These are phyloP conservation scores for Eupeodes latifasciatus DNA, from an alignment of 2,888 invertebrate species.

Conservation along the genomic window DNA sequence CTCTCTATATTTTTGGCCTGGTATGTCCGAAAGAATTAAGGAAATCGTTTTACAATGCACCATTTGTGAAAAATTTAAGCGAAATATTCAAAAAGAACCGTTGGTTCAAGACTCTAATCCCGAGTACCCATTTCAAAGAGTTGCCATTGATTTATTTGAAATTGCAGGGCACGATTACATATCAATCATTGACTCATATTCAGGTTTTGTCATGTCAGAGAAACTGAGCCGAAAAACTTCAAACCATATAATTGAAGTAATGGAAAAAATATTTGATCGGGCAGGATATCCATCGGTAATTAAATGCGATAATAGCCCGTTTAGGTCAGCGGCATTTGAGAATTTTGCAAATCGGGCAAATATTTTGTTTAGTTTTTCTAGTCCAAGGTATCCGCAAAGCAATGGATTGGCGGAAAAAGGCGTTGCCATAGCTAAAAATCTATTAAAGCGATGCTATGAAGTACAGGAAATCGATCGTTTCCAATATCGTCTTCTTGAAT, in stretches of 20 bases:
- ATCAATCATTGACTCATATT: constrained; percentile 40
- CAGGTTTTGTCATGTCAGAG: constrained; percentile 3
- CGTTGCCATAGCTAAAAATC: constrained; percentile 25
- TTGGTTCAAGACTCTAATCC: constrained; percentile 21
- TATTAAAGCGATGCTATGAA: constrained; percentile 38
- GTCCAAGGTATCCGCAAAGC: constrained; percentile 19
- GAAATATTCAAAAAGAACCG: constrained; percentile 43
- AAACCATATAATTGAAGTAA: constrained; percentile 9
- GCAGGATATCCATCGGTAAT: constrained; percentile 29
- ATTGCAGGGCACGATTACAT: constrained; percentile 58
- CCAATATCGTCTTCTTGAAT: constrained; percentile 38
- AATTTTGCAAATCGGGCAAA: constrained; percentile 21
- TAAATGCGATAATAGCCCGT: constrained; percentile 21
- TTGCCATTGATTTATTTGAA: constrained; percentile 55
- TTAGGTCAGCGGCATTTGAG: constrained; percentile 12
- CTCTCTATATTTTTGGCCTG: constrained; percentile 35
- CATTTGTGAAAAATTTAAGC: constrained; percentile 46
- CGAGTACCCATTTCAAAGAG: constrained; percentile 37
- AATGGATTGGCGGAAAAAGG: constrained; percentile 21
- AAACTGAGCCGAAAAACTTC: constrained; percentile 8
- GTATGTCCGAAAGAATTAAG: constrained; percentile 32
- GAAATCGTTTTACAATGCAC: constrained; percentile 23
- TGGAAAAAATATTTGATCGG: constrained; percentile 1
- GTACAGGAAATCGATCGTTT: constrained; percentile 3
- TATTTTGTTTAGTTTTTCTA: constrained; percentile 26